Base-by-base conservation (phyloP, 2,113 vertebrate species). In the Prunella fulvescens region DNA sequence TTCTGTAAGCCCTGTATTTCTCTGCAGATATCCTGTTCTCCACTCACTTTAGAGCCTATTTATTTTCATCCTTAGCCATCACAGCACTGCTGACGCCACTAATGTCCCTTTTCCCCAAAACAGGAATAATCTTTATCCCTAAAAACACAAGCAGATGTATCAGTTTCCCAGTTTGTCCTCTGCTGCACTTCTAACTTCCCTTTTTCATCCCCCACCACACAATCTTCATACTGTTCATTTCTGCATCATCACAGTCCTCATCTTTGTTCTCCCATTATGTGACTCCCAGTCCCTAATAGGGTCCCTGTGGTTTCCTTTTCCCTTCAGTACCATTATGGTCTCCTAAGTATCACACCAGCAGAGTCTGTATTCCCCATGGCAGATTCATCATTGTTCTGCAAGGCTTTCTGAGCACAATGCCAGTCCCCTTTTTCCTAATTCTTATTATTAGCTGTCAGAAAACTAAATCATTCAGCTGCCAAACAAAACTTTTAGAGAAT, bases 281-380 rank as follows among this genome's bases (percentile, higher is more conserved):
- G 24, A 45, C 4, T 53, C 35, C 19, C 39, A 50, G 23, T 37
- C 29, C 35, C 29, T 78, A 37, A 23, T 0, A 58, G 6, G 19
- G 7, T 62, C 19, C 18, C 45, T n/a, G 26, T 28, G 20, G 13
- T 39, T 65, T 81, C 18, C 12, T 82, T 57, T 65, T 56, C 25
- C 35, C 26, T 61, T 73, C 61, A 14, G 24, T 42, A 39, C 12
- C 0, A 0, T 42, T 35, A 6, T 1, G 4, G 23, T 69, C 58
- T 33, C 73, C 29, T 7, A 19, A 35, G 26, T 23, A 23, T 29
- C 26, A 11, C n/a, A 42, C 25, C 6, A 56, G 13, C 47, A 50
- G 50, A 60, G 33, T 19, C 9, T 81, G 20, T 25, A 28, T 47
- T 73, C 37, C 13, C 50, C 26, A 12, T 2, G 8, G 56, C 15